Base-by-base conservation (phyloP, 2,888 invertebrate genomes). In the Pseudanteris insignis region DNA sequence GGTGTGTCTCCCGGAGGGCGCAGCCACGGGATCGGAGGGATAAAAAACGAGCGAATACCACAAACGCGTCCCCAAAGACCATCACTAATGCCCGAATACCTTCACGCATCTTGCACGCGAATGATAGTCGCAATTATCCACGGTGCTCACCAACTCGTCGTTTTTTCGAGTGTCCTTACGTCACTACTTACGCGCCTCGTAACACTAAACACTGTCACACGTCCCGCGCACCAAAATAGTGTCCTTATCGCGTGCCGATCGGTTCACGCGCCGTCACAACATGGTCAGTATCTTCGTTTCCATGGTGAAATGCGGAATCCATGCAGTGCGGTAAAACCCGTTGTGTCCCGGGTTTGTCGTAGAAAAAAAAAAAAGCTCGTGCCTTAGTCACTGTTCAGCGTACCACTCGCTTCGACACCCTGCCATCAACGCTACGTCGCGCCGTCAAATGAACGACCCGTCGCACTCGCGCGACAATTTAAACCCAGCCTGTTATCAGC, bases 1-100 rank as follows among this genome's bases (percentile, higher is more conserved):
- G 87, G 79, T 90, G 91, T 78, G 89, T 90, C 80, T 90, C 89
- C 59, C 91, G 85, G 73, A 91, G 85, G 77, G 88, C 87, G 82
- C 79, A 80, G 64, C 79, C 79, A 63, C 79, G 77, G 60, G 79
- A 79, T 66, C 70, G 78, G 12, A 79, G 68, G 29, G 79, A 74
- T 62, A 80, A 71, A 70, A 77, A 79, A 73, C 79, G 79, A 58
- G 78, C 73, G 69, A 79, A 79, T 65, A 80, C 79, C 70, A 78
- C 69, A 63, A 73, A 79, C 64, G 76, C 78, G 72, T 80, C 79
- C 69, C 76, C 75, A 75, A 75, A 79, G 72, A 79, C 69, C 79
- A 79, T 79, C 65, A 76, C 76, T 78, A 76, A 70, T 46, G 71
- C 73, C 69, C 73, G 75, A 68, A 66, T 68, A 67, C 73, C 70